A percentile compares a stretch with the other conserved stretches of the same genome.
These are phyloP conservation scores for Melanotus villosus DNA, from an alignment of 2,888 invertebrate genomes.

Conservation along the genomic window DNA sequence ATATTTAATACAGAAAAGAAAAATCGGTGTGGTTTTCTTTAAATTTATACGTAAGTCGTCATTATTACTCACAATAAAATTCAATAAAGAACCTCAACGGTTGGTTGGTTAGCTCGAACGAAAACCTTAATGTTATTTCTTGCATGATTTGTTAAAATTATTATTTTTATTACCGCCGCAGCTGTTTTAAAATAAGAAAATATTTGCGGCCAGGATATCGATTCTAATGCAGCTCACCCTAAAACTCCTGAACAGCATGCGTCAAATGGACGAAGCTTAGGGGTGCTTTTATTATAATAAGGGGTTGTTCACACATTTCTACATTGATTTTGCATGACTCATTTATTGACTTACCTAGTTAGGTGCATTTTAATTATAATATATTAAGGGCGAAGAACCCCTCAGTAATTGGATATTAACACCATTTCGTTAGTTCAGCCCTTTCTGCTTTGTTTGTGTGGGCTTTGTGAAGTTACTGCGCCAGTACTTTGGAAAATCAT, in stretches of 20 bases:
- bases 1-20: background rate
- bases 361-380: no score
- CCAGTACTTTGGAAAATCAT: no score
- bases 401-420: no score
- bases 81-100: background rate
- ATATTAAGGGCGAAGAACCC: no score
- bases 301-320: slow-evolving; percentile 13
- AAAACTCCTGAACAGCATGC: slow-evolving; percentile 6
- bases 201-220: background rate
- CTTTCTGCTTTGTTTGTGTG: no score
- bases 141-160: slow-evolving; percentile 1
- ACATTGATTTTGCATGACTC: slow-evolving; percentile 25
- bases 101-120: background rate
- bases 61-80: background rate
- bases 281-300: slow-evolving; percentile 3
- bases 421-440: no score
- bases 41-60: background rate
- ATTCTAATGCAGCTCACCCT: background rate
- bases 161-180: background rate
- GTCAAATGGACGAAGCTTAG: background rate
- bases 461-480: no score
- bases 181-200: background rate
- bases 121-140: slow-evolving; percentile 1
- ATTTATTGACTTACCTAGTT: no score
- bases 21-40: background rate